Evolutionary conservation across 2,888 invertebrate genomes (phyloP), one percentile per base, ranked within the genome.

Genomic region (Cheilosia variabilis): DNA sequence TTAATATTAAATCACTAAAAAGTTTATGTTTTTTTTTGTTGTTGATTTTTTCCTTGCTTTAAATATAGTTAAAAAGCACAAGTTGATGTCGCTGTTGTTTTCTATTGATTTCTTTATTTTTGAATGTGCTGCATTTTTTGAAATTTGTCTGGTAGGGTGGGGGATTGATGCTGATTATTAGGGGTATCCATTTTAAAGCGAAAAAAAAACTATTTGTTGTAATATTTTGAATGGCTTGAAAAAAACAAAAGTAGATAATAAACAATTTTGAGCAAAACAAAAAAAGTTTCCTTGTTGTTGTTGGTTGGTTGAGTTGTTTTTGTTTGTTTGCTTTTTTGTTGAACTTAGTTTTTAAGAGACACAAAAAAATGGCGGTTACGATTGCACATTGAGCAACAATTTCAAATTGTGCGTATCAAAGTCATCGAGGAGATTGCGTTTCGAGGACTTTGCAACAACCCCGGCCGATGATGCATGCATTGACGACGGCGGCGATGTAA

Each of bases 361-460:
- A 60, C 55, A 63, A 73, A 75, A 68, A 86, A 73, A 65, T 75
- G 87, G 87, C 87, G 88, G 90, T 92, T 93, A 92, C 90, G 93
- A 93, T 89, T 93, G 93, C 90, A 95, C 94, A 92, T 95, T 95
- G 90, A 95, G 93, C 90, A 95, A 93, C 91, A 95, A 91, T 92
- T 95, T 95, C 88, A 95, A 93, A 88, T 94, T 93, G 90, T 94
- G 93, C 90, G 95, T 94, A 91, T 91, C 90, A 87, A 94, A 92
- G 84, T 92, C 92, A 87, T 92, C 92, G 80, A 92, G 89, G 22
- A 92, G 88, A 88, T 91, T 91, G 72, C 92, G 91, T 87, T 91
- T 91, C 60, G 91, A 91, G 24, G 91, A 90, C 76, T 90, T 91
- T 37, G 89, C 88, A 77, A 89, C 88, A 72, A 89, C 88, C 41